Evolutionary conservation across 2,113 vertebrate species (phyloP), one percentile per base, ranked within the genome.

Genomic region (Plestiodon gilberti): DNA sequence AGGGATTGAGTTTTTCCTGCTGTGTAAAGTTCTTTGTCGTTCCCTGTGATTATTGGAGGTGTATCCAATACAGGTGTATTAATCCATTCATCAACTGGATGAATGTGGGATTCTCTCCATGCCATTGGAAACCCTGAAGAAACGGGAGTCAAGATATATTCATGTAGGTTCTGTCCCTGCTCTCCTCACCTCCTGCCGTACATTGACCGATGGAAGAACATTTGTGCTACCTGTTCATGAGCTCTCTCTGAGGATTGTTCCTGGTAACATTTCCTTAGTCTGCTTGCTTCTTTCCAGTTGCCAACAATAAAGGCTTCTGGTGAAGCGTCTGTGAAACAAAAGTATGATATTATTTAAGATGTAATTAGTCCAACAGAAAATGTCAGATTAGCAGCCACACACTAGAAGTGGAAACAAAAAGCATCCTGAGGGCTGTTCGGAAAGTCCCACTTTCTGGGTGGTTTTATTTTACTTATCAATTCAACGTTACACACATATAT

Each of bases 401-500:
- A 90, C 82, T 90, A 62, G 65, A 82, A 89, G 74, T 74, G 67
- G 92, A 92, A 95, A 87, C 91, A 77, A 88, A n/a, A 93, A 70
- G 87, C 81, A 91, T 78, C 59, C 83, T 86, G 86, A 62, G 83
- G 90, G 84, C 91, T 90, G 89, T 90, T 80, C 70, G 64, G 92
- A 90, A 94, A 91, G 88, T 55, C 85, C 89, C 90, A 78, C 81
- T 88, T 93, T 93, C 91, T 92, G 92, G 90, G 88, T 94, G 90
- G 81, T 92, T 93, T 94, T 25, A 14, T 65, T 1, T 89, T 93
- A 91, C 81, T 91, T 89, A 89, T 84, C 88, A 91, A n/a, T 91
- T 94, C 92, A 82, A 48, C 4, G 73, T 87, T 88, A 89, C 93
- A 89, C 86, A 90, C 92, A 86, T 70, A 91, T 89, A 62, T 95